Evolutionary conservation across 2,888 invertebrate species (phyloP).

Genomic region (Ligdia adustata): DNA sequence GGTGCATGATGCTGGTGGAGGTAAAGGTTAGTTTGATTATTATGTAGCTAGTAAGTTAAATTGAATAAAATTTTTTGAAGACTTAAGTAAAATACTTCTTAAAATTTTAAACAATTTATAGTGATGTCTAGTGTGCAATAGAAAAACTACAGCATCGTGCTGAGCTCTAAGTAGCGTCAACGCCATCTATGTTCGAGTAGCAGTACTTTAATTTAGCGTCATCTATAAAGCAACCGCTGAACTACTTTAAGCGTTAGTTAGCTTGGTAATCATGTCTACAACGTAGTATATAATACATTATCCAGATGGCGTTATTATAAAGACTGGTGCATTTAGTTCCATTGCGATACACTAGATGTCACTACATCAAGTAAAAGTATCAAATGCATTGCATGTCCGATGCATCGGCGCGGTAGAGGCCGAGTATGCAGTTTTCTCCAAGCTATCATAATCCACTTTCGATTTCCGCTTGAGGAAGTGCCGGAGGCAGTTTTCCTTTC

Average conservation of each 20-base stretch:
- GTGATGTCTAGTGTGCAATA: slow-evolving; percentile 48
- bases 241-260: not conserved
- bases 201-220: slow-evolving; percentile 7
- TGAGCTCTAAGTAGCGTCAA: not conserved
- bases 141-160: slow-evolving; percentile 32
- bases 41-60: slow-evolving; percentile 18
- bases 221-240: not conserved
- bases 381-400: slow-evolving; percentile 14
- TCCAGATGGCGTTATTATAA: slow-evolving; percentile 53
- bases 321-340: slow-evolving; percentile 21
- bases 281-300: slow-evolving; percentile 21
- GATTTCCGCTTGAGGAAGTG: slow-evolving; percentile 81
- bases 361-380: slow-evolving; percentile 29
- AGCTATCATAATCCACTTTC: slow-evolving; percentile 69
- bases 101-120: slow-evolving; percentile 19
- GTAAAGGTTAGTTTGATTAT: slow-evolving; percentile 75
- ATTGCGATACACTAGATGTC: slow-evolving; percentile 51
- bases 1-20: slow-evolving; percentile 81
- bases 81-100: too few relatives aligned
- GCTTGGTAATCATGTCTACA: not conserved
- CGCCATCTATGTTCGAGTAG: slow-evolving; percentile 29
- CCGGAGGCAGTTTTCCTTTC: slow-evolving; percentile 71
- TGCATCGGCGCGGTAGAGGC: slow-evolving; percentile 16
- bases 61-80: too few relatives aligned
- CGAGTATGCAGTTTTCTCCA: slow-evolving; percentile 69